These are phyloP conservation scores for Macrophya annulata DNA, from an alignment of 2,888 invertebrate genomes.

Conservation along the genomic window DNA sequence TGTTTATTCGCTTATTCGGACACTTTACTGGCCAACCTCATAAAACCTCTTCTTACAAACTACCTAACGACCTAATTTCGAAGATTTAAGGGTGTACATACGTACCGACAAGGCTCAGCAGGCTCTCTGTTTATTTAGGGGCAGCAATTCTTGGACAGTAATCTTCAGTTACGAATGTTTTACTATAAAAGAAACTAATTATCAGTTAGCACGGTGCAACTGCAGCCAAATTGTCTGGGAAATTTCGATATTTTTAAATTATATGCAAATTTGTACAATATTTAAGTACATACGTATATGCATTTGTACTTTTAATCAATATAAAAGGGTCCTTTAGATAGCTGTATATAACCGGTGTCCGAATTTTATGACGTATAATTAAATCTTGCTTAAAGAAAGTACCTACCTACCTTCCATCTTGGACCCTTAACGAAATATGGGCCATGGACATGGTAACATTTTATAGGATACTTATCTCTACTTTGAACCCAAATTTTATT, in stretches of 20 bases:
- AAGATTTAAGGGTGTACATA: conserved; percentile 24
- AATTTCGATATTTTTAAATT: background rate
- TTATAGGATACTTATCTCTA: conserved; percentile 29
- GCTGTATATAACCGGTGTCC: background rate
- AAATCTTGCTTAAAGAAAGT: background rate
- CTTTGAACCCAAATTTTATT: conserved; percentile 17
- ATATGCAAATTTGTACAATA: too few relatives aligned
- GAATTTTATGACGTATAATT: background rate
- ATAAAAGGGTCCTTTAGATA: too few relatives aligned
- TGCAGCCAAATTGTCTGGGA: too few relatives aligned
- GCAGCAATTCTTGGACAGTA: background rate
- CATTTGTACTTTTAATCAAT: too few relatives aligned
- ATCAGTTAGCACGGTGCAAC: too few relatives aligned
- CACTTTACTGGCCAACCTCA: conserved; percentile 19
- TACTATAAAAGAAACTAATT: background rate
- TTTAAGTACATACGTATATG: too few relatives aligned
- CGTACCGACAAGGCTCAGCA: background rate
- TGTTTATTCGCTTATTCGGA: conserved; percentile 39
- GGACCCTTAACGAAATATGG: conserved; percentile 9
- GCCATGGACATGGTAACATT: conserved; percentile 32
- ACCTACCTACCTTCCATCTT: background rate
- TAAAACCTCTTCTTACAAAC: conserved; percentile 41
- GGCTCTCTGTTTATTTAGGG: background rate
- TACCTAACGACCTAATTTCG: conserved; percentile 39
- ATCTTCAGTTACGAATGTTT: background rate